phyloP scores from a whole-genome alignment of 2,113 vertebrate genomes.

The Narcine bancroftii region DNA sequence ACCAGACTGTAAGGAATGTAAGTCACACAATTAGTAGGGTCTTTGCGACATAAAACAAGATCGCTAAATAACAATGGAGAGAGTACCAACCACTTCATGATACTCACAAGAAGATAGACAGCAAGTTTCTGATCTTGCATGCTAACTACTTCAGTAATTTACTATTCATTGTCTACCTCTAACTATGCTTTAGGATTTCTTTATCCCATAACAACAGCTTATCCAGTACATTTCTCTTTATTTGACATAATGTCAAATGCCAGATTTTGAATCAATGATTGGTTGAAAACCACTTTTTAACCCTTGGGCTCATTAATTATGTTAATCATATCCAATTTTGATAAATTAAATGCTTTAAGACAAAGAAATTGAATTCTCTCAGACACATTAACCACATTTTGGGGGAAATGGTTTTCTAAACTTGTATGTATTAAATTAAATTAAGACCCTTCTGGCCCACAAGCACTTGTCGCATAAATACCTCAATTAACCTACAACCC shows the following conservation, averaged over 20 bases:
- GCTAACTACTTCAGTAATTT: background rate
- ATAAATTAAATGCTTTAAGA: background rate
- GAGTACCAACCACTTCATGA: background rate
- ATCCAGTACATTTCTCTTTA: background rate
- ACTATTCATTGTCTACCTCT: background rate
- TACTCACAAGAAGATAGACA: background rate
- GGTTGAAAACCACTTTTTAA: background rate
- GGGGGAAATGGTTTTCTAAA: background rate
- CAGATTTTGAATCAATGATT: background rate
- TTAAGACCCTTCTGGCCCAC: too few species aligned
- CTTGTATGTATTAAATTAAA: background rate
- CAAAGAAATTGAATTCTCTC: background rate
- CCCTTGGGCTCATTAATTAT: background rate
- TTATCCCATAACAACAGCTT: background rate
- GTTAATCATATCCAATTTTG: background rate
- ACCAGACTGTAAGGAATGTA: background rate
- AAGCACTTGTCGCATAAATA: too few species aligned
- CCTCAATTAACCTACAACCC: too few species aligned
- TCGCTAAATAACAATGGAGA: background rate
- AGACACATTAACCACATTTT: background rate
- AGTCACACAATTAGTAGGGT: background rate
- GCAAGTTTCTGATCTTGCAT: background rate
- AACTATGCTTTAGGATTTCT: too few species aligned
- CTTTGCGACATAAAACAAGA: background rate
- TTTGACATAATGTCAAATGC: background rate